These are phyloP conservation scores for Hymenopus coronatus DNA, from an alignment of 2,888 invertebrate genomes.

Conservation along the genomic window DNA sequence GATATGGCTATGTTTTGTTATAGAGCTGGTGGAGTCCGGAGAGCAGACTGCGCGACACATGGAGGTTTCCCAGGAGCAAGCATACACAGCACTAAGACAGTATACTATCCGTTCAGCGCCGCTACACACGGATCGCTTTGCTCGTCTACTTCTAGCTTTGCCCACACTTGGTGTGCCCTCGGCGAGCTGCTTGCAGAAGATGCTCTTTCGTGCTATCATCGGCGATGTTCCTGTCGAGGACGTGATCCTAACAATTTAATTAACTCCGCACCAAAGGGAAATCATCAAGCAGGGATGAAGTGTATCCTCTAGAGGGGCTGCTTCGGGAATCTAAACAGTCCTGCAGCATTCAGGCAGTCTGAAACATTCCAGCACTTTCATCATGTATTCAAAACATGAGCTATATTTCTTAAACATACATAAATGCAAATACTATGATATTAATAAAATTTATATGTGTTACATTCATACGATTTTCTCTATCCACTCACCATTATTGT, in stretches of 20 bases:
- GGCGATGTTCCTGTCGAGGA: slow-evolving; percentile 47
- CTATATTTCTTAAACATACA: too few species aligned
- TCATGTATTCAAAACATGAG: too few species aligned
- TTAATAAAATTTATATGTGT: too few species aligned
- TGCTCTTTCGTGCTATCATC: slow-evolving; percentile 47
- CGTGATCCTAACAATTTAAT: slow-evolving; percentile 47
- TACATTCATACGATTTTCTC: too few species aligned
- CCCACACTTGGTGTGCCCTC: slow-evolving; percentile 43
- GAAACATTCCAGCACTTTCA: too few species aligned
- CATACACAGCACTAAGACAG: slow-evolving; percentile 20
- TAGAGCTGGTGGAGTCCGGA: slow-evolving; percentile 15
- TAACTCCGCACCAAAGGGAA: too few species aligned
- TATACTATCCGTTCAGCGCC: slow-evolving; percentile 19
- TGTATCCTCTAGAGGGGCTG: too few species aligned
- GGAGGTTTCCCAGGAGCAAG: slow-evolving; percentile 8
- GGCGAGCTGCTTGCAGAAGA: slow-evolving; percentile 40
- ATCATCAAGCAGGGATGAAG: too few species aligned
- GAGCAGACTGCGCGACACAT: slow-evolving; percentile 19
- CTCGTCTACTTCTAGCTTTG: slow-evolving; percentile 25
- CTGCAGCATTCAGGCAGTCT: too few species aligned
- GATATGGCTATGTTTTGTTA: not conserved
- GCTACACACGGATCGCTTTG: slow-evolving; percentile 24
- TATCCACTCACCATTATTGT: too few species aligned
- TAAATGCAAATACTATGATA: too few species aligned
- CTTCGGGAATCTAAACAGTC: too few species aligned